Evolutionary conservation across 64 coral and sea anemone genomes (phyloP), one percentile per base, ranked within the genome.

Genomic region (Dendrophyllia cribrosa): DNA sequence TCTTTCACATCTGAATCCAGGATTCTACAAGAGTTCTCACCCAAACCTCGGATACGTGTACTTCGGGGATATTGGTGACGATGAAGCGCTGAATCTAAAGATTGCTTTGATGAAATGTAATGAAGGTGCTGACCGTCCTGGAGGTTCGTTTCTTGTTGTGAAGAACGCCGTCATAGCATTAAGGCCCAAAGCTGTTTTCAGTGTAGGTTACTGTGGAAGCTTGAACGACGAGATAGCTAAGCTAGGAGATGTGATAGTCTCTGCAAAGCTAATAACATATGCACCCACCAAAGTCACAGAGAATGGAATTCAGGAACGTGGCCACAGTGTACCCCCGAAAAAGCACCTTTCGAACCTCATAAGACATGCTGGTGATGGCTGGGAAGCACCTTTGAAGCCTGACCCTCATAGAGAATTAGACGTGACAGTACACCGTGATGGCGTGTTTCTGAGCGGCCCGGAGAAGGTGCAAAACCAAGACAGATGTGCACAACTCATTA

Each of bases 361-460:
- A 4, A 85, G 6, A 70, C 0, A 3, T 11, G 75, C 56, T 19
- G 88, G 8, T 49, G 58, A 69, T 58, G 76, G 74, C 8, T 90
- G 88, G 88, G 11, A 25, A 65, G 72, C 88, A 77, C 88, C 88
- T 17, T 56, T 79, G 22, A 64, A 77, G 9, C 11, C 79, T 2
- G 59, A 13, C 7, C 34, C 34, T 34, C 34, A 34, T 34, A 20
- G 7, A 25, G 61, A 49, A 48, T 46, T 64, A 2, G 17, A 51
- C 4, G 75, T 79, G 58, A 15, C 21, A 16, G 88, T 90, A 50
- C 75, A 79, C 49, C 59, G 48, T 2, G 72, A 70, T 43, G 88
- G 24, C 62, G 75, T 52, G 47, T 45, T 79, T 51, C 15, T 90
- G 23, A 90, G 88, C 20, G 88, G 88, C n/a, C 75, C 88, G n/a